Conservation (phyloP, 1,140 invertebrate genomes). For the Pachypsylla venusta region DNA sequence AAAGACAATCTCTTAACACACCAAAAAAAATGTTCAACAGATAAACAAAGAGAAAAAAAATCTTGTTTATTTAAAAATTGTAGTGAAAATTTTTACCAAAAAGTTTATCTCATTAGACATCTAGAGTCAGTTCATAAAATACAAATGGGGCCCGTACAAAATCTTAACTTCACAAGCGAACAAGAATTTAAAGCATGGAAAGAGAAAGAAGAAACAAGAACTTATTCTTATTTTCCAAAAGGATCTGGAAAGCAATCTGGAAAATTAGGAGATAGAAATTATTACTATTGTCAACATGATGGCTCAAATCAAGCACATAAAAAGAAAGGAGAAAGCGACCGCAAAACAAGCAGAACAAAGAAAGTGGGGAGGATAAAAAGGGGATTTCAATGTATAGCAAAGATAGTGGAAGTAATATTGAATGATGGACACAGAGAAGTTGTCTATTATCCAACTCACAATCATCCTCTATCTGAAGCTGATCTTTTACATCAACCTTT, state of each 20-base stretch:
- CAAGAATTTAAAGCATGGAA: neutral
- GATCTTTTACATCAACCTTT: neutral
- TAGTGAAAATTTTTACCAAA: neutral
- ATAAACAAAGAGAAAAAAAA: neutral
- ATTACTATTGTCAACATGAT: slow-evolving; percentile 6
- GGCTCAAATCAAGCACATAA: neutral
- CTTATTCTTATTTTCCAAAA: neutral
- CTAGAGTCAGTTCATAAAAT: neutral
- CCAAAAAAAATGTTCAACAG: neutral
- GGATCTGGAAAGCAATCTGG: neutral
- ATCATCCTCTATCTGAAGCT: neutral
- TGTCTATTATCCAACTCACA: neutral
- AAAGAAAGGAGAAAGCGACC: too few species aligned
- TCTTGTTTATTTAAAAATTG: neutral
- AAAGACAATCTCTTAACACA: neutral
- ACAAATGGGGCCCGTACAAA: neutral
- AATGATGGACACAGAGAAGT: neutral
- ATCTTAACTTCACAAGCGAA: neutral
- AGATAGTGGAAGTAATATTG: neutral
- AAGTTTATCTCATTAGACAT: neutral
- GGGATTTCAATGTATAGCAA: neutral
- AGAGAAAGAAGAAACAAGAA: neutral
- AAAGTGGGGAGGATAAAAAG: neutral
- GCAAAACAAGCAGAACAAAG: neutral
- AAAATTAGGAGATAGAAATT: neutral